Evolutionary conservation across 1,140 invertebrate genomes (phyloP).

Genomic region (Protaetia brevitarsis): DNA sequence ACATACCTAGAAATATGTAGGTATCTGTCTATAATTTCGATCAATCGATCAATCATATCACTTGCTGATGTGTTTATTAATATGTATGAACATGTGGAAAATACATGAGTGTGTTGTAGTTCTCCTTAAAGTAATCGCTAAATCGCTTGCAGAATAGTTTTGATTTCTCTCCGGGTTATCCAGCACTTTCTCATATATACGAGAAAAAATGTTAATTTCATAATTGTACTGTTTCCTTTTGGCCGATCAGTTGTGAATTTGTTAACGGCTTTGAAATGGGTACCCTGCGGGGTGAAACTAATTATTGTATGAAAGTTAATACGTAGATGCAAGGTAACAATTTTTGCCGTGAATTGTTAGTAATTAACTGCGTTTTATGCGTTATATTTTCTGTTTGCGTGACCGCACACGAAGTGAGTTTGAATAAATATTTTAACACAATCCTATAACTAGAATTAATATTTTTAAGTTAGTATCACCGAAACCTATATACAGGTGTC

Average conservation of each 20-base stretch:
- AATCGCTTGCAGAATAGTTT: neutral
- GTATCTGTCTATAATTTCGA: too few relatives aligned
- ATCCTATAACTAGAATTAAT: too few relatives aligned
- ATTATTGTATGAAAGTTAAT: neutral
- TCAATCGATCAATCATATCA: neutral
- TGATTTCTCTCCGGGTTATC: slow-evolving; percentile 1
- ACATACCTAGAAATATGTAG: neutral
- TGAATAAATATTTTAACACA: too few relatives aligned
- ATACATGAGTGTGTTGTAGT: too few relatives aligned
- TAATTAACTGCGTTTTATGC: too few relatives aligned
- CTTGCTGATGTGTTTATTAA: neutral
- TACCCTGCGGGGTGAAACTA: neutral
- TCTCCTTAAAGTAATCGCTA: neutral
- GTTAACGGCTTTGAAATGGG: neutral
- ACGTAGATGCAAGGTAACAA: neutral
- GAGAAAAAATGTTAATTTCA: neutral
- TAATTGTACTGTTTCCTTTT: neutral
- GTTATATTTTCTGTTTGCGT: too few relatives aligned
- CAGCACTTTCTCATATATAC: slow-evolving; percentile 1
- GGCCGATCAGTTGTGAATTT: neutral
- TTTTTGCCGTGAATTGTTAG: too few relatives aligned
- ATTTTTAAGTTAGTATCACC: too few relatives aligned
- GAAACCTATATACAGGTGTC: too few relatives aligned
- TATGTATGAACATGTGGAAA: neutral
- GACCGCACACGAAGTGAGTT: too few relatives aligned